Evolutionary conservation across 1,140 invertebrate species (phyloP).

Genomic region (Hormaphis cornu): DNA sequence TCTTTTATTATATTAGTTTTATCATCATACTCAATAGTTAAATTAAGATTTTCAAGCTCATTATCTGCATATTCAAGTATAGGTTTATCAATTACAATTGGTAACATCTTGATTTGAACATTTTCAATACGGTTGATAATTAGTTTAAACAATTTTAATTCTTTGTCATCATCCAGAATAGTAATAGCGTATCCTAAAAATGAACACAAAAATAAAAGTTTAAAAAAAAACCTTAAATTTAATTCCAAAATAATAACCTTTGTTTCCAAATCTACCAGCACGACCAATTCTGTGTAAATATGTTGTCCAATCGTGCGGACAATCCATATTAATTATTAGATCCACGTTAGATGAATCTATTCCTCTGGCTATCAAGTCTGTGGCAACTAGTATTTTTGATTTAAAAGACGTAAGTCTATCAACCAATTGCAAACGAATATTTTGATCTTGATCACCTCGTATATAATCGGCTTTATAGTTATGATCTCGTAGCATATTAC

Average conservation of each 20-base stretch:
- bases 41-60: slow-evolving; percentile 19
- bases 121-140: slow-evolving; percentile 27
- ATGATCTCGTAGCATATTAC: slow-evolving; percentile 55
- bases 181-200: slow-evolving; percentile 26
- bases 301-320: slow-evolving; percentile 69
- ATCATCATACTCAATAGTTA: background rate
- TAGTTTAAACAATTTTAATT: slow-evolving; percentile 13
- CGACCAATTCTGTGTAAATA: slow-evolving; percentile 94
- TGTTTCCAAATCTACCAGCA: slow-evolving; percentile 79
- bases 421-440: slow-evolving; percentile 62
- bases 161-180: slow-evolving; percentile 26
- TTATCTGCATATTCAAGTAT: slow-evolving; percentile 11
- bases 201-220: background rate
- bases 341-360: slow-evolving; percentile 89
- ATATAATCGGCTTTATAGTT: slow-evolving; percentile 66
- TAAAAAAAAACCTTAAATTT: too few relatives aligned
- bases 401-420: slow-evolving; percentile 51
- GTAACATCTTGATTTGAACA: slow-evolving; percentile 10
- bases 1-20: background rate
- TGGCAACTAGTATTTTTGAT: slow-evolving; percentile 76
- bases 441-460: slow-evolving; percentile 66
- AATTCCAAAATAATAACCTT: slow-evolving; percentile 50
- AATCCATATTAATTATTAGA: slow-evolving; percentile 86
- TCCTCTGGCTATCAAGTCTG: slow-evolving; percentile 76
- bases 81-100: slow-evolving; percentile 9